Percentiles rank a stretch among this genome's conserved stretches.
Evolutionary conservation across 2,888 invertebrate genomes (phyloP).

Genomic region (Platypus cylindrus): DNA sequence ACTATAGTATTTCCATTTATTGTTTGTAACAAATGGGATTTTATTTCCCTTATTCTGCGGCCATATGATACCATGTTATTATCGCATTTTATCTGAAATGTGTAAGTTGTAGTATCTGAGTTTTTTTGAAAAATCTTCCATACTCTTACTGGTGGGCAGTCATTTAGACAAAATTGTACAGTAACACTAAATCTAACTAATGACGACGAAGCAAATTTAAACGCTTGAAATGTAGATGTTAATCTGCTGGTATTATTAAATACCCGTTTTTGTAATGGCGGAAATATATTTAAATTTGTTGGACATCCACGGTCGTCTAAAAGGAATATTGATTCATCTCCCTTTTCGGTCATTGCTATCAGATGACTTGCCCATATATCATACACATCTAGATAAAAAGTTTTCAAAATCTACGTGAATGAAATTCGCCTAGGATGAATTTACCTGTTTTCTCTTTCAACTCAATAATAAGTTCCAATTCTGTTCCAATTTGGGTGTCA

Average conservation of each 20-base stretch:
- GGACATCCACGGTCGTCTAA: conserved; percentile 73
- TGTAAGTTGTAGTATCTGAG: background rate
- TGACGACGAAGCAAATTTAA: conserved; percentile 76
- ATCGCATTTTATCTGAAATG: conserved; percentile 33
- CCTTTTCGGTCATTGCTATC: conserved; percentile 63
- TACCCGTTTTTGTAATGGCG: conserved; percentile 34
- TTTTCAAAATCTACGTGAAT: conserved; percentile 1
- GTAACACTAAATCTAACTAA: conserved; percentile 70
- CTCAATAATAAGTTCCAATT: conserved; percentile 49
- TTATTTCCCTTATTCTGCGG: conserved; percentile 26
- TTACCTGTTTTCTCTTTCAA: conserved; percentile 28
- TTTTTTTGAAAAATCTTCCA: background rate
- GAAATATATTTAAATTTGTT: conserved; percentile 48
- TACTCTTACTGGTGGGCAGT: conserved; percentile 49
- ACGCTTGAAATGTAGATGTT: conserved; percentile 61
- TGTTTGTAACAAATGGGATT: conserved; percentile 17
- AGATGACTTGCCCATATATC: conserved; percentile 69
- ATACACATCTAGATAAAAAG: conserved; percentile 31
- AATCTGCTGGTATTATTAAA: conserved; percentile 33
- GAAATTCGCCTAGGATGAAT: conserved; percentile 1
- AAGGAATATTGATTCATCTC: conserved; percentile 59
- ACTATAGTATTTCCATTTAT: conserved; percentile 22
- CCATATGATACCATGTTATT: conserved; percentile 30
- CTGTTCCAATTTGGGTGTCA: conserved; percentile 56
- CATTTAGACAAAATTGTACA: conserved; percentile 64